Conservation (phyloP, 2,888 invertebrate species). For the Cheiracanthium punctorium region DNA sequence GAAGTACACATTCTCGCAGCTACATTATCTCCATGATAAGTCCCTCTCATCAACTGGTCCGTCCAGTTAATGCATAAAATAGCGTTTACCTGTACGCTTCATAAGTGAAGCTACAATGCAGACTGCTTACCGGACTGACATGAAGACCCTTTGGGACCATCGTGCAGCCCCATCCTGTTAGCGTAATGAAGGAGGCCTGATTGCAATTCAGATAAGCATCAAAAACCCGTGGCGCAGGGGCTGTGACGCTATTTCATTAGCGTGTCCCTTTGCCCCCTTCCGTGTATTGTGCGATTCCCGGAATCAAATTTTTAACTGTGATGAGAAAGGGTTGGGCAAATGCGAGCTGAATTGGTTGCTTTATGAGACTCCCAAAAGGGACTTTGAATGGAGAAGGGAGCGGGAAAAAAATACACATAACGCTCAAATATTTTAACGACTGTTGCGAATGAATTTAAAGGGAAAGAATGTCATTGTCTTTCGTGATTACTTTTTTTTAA, state of each 20-base stretch:
- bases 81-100: not conserved
- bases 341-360: not conserved
- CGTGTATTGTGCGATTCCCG: constrained; percentile 6
- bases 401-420: not conserved
- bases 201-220: constrained; percentile 63
- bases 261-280: constrained; percentile 22
- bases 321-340: constrained; percentile 20
- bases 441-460: not conserved
- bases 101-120: not conserved
- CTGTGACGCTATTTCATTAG: constrained; percentile 49
- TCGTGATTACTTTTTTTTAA: too few relatives aligned
- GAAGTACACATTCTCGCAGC: too few relatives aligned
- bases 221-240: constrained; percentile 42
- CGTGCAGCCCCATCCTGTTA: constrained; percentile 39
- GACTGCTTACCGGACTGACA: not conserved
- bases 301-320: constrained; percentile 12
- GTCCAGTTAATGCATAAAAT: too few relatives aligned
- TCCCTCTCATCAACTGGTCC: too few relatives aligned
- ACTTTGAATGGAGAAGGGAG: not conserved
- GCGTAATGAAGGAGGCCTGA: constrained; percentile 59
- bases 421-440: not conserved
- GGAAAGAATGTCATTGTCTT: too few relatives aligned
- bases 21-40: too few relatives aligned
- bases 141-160: constrained; percentile 20
- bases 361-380: not conserved